These are phyloP conservation scores for Thamnophis sirtalis DNA, from an alignment of 2,113 vertebrate genomes.

Conservation along the genomic window DNA sequence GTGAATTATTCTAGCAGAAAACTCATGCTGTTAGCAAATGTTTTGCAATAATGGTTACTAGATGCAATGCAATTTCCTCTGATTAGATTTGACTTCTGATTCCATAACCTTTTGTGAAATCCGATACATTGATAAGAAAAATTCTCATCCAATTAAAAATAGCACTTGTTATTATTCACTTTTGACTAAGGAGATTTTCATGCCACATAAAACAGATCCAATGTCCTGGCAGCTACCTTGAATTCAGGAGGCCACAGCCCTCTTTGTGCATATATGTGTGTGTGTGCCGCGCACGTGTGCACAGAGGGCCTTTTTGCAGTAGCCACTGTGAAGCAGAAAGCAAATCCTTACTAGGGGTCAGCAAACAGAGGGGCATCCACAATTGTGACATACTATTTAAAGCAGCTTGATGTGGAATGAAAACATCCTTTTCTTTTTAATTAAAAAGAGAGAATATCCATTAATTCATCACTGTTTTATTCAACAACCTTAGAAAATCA, in stretches of 20 bases:
- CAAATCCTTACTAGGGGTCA: neutral
- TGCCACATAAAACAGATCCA: neutral
- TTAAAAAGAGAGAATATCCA: neutral
- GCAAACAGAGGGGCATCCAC: neutral
- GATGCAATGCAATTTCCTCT: constrained; percentile 32
- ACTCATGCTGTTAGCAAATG: constrained; percentile 6
- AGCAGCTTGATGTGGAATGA: no score
- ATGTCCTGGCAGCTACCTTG: neutral
- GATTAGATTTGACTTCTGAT: constrained; percentile 1
- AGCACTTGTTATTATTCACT: neutral
- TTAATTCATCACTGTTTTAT: neutral
- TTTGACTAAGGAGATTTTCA: neutral
- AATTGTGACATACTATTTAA: neutral
- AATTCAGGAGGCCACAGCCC: neutral
- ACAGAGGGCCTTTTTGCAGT: neutral
- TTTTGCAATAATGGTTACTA: neutral
- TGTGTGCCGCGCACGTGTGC: neutral
- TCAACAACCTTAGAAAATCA: neutral
- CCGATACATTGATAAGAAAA: neutral
- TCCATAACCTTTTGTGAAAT: neutral
- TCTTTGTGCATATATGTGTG: neutral
- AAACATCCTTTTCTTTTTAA: neutral
- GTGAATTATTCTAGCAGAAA: constrained; percentile 21
- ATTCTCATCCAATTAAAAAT: neutral
- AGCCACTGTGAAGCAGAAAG: neutral